A percentile compares a stretch with the other conserved stretches of the same genome.
Conservation (phyloP, 2,113 vertebrate genomes). For the Puma concolor region DNA sequence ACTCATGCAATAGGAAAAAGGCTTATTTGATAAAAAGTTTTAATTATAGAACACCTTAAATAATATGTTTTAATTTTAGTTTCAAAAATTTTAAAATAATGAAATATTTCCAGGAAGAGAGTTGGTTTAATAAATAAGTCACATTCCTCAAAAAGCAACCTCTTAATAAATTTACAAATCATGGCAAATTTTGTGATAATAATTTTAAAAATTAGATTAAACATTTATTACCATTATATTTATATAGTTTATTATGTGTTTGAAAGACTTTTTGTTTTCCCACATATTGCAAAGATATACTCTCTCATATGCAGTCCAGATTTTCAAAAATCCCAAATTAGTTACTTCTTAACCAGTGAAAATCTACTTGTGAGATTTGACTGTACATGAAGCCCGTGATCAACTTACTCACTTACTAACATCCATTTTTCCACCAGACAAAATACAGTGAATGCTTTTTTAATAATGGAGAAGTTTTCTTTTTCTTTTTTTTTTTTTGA, state of each 20-base stretch:
- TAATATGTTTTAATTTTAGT: constrained; percentile 31
- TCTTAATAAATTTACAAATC: not conserved
- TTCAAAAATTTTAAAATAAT: not conserved
- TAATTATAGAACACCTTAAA: constrained; percentile 26
- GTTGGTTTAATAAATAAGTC: not conserved
- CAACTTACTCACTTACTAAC: not conserved
- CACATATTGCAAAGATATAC: not conserved
- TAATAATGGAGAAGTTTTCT: not conserved
- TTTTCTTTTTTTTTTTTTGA: not conserved
- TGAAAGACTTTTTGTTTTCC: not conserved
- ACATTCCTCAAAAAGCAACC: not conserved
- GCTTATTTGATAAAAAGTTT: not conserved
- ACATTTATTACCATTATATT: not conserved
- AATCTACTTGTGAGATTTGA: not conserved
- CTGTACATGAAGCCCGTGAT: not conserved
- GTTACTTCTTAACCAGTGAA: constrained; percentile 16
- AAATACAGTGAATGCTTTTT: not conserved
- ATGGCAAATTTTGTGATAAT: not conserved
- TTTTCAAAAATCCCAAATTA: not conserved
- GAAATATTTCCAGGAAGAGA: not conserved
- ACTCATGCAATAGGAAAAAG: not conserved
- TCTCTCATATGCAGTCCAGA: not conserved
- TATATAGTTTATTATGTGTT: not conserved
- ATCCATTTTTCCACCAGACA: not conserved
- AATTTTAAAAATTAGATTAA: constrained; percentile 19